Conservation (phyloP, 2,888 invertebrate genomes). For the Himalopsyche kuldschensis region DNA sequence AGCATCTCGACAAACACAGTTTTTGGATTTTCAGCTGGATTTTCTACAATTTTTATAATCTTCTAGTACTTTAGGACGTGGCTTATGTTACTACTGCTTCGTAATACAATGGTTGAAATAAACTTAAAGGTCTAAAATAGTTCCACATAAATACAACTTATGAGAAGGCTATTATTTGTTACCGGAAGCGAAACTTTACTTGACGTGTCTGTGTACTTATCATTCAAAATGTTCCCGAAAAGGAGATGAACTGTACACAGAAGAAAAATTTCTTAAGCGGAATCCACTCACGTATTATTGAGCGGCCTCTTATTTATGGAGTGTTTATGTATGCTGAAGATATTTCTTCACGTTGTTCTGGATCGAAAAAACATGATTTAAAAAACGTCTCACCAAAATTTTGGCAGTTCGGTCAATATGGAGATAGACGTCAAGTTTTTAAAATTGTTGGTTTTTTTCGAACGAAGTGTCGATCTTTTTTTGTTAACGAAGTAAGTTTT, state of each 20-base stretch:
- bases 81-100: no score
- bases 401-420: neutral
- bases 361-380: neutral
- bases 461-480: neutral
- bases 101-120: no score
- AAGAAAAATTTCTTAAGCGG: neutral
- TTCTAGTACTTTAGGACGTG: no score
- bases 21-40: no score
- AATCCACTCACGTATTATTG: neutral
- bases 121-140: no score
- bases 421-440: neutral
- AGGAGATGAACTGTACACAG: neutral
- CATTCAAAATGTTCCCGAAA: neutral
- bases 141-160: neutral
- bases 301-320: neutral
- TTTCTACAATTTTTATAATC: no score
- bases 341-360: neutral
- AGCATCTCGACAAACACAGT: no score
- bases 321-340: neutral
- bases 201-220: neutral
- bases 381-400: neutral
- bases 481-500: no score
- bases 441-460: neutral
- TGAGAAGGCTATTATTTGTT: neutral
- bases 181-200: neutral